Base-by-base conservation (phyloP, 2,797 vertebrate genomes). In the Sebastolobus alascanus region DNA sequence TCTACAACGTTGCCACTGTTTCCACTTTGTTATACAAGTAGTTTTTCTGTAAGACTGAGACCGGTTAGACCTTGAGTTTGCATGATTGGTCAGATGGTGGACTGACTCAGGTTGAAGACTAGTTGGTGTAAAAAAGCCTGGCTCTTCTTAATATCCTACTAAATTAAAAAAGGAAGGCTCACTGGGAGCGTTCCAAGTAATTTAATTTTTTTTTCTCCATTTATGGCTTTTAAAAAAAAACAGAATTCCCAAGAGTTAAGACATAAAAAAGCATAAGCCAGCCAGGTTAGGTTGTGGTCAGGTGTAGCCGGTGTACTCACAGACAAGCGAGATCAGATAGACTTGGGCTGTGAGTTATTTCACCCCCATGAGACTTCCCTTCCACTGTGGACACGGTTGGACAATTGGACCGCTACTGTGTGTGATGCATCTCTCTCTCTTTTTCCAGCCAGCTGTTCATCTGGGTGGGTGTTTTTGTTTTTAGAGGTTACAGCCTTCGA, bases 401-500 rank as follows among this genome's bases (percentile, higher is more conserved):
- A 86, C 73, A 68, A 25, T 37, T 38, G 68, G 71, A 82, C 56
- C 25, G 25, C 52, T 65, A 65, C 35, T 52, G 46, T 33, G 37
- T 40, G 61, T 74, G 71, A 55, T 40, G 20, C 46, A 25, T 43
- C 59, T 70, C 50, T 43, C 38, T 77, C 55, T 8, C 20, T 73
- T 8, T 86, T 58, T 70, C 20, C 67, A 31, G 43, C 65, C 58
- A 56, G 54, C 64, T 27, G 25, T 46, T 66, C 37, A 68, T 59
- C 46, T 64, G 9, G 64, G 20, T 68, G 43, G 2, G 46, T 68
- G 66, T 33, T 43, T 50, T 0, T 55, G 18, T 38, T 75, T 56
- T 55, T 69, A 14, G 72, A 88, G 87, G 83, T 84, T 77, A 77
- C 46, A 78, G 77, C 74, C 67, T 85, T 78, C 61, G 29, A 82